phyloP scores from a whole-genome alignment of 53 echinoderm and acorn worm species.

The Actinopyga echinites region DNA sequence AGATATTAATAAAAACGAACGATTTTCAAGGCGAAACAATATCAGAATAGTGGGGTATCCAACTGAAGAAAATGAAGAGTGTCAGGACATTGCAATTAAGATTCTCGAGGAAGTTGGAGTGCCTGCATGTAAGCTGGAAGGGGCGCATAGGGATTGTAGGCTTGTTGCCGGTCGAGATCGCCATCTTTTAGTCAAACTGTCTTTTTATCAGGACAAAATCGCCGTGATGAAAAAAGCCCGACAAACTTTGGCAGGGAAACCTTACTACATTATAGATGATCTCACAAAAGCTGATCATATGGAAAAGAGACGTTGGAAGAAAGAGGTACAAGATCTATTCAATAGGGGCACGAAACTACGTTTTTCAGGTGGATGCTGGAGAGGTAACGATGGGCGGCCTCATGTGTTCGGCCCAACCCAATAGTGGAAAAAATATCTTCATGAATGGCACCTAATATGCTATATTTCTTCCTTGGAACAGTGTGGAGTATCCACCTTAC shows the following conservation, averaged over 20 bases:
- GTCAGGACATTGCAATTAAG: neutral
- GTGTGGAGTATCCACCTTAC: neutral
- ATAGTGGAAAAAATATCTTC: neutral
- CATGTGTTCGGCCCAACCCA: neutral
- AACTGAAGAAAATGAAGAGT: slow-evolving; percentile 15
- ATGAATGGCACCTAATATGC: neutral
- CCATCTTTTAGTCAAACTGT: slow-evolving; percentile 15
- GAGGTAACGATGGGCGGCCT: slow-evolving; percentile 5
- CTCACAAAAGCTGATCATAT: neutral
- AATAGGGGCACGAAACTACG: slow-evolving; percentile 13
- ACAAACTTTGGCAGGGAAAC: slow-evolving; percentile 10
- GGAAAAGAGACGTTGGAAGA: slow-evolving; percentile 21
- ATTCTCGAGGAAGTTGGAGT: slow-evolving; percentile 18
- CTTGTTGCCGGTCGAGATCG: slow-evolving; percentile 3
- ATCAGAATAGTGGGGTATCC: slow-evolving; percentile 1
- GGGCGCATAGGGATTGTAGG: slow-evolving; percentile 24
- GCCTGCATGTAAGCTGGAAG: neutral
- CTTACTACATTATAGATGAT: slow-evolving; percentile 22
- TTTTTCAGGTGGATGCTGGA: slow-evolving; percentile 26
- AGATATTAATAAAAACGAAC: slow-evolving; percentile 12
- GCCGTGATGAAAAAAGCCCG: neutral
- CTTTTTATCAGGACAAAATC: slow-evolving; percentile 28
- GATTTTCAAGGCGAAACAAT: slow-evolving; percentile 15
- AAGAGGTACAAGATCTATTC: slow-evolving; percentile 1
- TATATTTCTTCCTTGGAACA: neutral